These are phyloP conservation scores for Platycheirus albimanus DNA, from an alignment of 2,888 invertebrate genomes.

Conservation along the genomic window DNA sequence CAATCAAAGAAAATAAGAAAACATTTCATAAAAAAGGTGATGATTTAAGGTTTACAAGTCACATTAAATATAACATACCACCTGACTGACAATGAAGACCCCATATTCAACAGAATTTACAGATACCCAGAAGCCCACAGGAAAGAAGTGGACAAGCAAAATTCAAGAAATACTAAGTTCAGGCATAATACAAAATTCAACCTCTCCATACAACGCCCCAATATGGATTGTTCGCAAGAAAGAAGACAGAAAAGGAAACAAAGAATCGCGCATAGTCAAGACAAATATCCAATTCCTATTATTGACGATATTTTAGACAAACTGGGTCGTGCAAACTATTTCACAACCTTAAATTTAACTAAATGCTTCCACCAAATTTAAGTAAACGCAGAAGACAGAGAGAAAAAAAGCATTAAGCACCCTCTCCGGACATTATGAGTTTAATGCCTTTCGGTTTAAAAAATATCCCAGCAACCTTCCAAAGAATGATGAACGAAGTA, in stretches of 20 bases:
- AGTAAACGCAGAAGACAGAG: not conserved
- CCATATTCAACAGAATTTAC: not conserved
- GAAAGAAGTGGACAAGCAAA: not conserved
- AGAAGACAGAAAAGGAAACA: not conserved
- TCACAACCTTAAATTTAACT: not conserved
- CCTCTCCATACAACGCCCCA: not conserved
- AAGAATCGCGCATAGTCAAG: not conserved
- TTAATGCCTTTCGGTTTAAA: not conserved
- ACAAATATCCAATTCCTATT: not conserved
- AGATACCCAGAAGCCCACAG: not conserved
- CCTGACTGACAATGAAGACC: not conserved
- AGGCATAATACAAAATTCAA: not conserved
- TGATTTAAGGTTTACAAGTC: not conserved
- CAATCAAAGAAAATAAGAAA: not conserved
- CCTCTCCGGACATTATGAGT: not conserved
- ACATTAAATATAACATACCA: not conserved
- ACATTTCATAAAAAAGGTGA: not conserved
- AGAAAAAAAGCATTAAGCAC: not conserved
- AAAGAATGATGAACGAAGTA: not conserved
- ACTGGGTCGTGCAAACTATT: not conserved
- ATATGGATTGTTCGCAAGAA: not conserved
- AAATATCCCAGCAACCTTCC: not conserved
- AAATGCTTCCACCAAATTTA: not conserved
- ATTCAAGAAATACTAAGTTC: not conserved
- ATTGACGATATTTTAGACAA: slow-evolving; percentile 2